A percentile compares a stretch with the other conserved stretches of the same genome.
Evolutionary conservation across 2,888 invertebrate species (phyloP).

Genomic region (Dendrolimus pini): DNA sequence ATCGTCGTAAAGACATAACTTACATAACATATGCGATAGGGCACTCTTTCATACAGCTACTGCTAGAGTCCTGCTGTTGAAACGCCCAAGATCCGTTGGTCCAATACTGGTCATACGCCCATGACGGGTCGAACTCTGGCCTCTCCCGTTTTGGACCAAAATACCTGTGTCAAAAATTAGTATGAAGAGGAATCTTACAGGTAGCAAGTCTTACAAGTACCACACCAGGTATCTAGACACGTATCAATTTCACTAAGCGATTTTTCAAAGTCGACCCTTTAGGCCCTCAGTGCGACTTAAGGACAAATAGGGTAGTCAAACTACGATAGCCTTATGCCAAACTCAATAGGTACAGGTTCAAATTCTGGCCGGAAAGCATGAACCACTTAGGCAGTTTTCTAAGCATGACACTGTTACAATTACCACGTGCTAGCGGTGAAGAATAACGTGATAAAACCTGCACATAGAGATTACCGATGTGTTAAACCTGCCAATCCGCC

Average conservation of each 20-base stretch:
- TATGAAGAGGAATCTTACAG: too few relatives aligned
- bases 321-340: too few relatives aligned
- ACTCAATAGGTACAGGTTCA: too few relatives aligned
- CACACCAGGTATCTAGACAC: neutral
- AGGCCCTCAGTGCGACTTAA: neutral
- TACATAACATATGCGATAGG: neutral
- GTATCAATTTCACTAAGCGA: neutral
- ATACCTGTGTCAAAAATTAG: neutral
- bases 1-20: neutral
- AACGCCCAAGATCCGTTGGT: conserved; percentile 15
- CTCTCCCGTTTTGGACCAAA: conserved; percentile 4
- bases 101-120: conserved; percentile 21
- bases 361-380: too few relatives aligned
- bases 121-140: conserved; percentile 9
- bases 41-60: conserved; percentile 4
- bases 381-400: too few relatives aligned
- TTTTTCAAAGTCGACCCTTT: neutral
- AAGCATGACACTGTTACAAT: too few relatives aligned
- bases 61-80: neutral
- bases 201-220: too few relatives aligned
- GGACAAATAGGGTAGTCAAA: neutral
- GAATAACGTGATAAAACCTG: too few relatives aligned
- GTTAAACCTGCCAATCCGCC: too few relatives aligned
- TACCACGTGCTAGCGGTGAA: too few relatives aligned
- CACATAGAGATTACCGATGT: too few relatives aligned